These are phyloP conservation scores for Heliconius charithonia DNA, from an alignment of 2,888 invertebrate genomes.

Conservation along the genomic window DNA sequence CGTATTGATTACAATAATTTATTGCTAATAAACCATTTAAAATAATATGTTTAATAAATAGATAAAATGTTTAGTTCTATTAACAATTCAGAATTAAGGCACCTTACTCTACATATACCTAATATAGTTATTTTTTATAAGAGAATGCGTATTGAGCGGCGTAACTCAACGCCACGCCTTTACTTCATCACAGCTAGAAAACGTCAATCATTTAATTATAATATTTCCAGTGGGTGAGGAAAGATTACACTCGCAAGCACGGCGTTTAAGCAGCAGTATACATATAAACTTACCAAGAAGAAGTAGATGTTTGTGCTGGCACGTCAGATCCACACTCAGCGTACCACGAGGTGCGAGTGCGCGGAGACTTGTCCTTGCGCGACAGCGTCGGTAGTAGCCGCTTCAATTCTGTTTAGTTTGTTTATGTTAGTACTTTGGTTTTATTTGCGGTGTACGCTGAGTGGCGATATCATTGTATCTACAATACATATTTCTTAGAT, in stretches of 20 bases:
- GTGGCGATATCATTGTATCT: not conserved
- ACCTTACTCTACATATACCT: no score
- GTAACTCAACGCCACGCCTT: no score
- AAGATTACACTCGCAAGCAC: no score
- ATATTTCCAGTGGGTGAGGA: no score
- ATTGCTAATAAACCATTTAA: not conserved
- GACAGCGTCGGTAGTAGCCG: conserved; percentile 75
- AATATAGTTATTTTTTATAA: no score
- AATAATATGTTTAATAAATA: no score
- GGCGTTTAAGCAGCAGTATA: not conserved
- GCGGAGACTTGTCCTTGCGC: conserved; percentile 76
- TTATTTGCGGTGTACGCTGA: conserved; percentile 8
- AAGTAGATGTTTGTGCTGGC: conserved; percentile 63
- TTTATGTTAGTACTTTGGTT: not conserved
- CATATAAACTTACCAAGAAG: conserved; percentile 72
- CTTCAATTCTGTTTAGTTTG: conserved; percentile 67
- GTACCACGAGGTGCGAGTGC: conserved; percentile 86
- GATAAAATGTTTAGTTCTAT: no score
- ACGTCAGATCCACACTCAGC: conserved; percentile 85
- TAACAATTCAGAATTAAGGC: no score
- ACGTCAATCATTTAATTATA: no score
- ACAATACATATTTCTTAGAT: not conserved
- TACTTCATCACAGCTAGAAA: no score
- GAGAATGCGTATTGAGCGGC: no score
- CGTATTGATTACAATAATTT: not conserved